phyloP scores from a whole-genome alignment of 2,888 invertebrate genomes.

The Apodemia arnacis region DNA sequence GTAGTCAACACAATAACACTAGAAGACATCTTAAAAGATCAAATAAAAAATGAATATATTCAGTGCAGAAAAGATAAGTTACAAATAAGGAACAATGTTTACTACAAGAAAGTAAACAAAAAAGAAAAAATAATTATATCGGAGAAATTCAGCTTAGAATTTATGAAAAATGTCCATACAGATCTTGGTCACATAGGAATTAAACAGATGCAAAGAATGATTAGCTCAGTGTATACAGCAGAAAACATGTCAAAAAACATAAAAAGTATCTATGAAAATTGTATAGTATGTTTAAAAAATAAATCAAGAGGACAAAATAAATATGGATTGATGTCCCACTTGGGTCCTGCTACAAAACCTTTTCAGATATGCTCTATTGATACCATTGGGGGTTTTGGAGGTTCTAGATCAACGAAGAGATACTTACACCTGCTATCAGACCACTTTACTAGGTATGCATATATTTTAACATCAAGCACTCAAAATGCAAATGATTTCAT shows the following conservation, averaged over 20 bases:
- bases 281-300: slow-evolving; percentile 17
- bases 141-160: slow-evolving; percentile 56
- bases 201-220: slow-evolving; percentile 69
- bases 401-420: slow-evolving; percentile 3
- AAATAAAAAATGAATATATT: slow-evolving; percentile 60
- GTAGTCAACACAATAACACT: slow-evolving; percentile 40
- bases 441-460: slow-evolving; percentile 5
- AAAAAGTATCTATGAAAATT: slow-evolving; percentile 44
- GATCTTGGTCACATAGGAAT: slow-evolving; percentile 64
- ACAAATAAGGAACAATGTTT: slow-evolving; percentile 48
- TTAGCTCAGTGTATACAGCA: slow-evolving; percentile 56
- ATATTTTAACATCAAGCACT: slow-evolving; percentile 3
- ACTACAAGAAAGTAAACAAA: slow-evolving; percentile 63
- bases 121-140: slow-evolving; percentile 64
- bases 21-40: slow-evolving; percentile 52
- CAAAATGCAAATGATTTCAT: slow-evolving; percentile 14
- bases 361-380: slow-evolving; percentile 20
- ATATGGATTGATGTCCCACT: slow-evolving; percentile 21
- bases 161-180: slow-evolving; percentile 60
- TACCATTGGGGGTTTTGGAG: slow-evolving; percentile 15
- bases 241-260: slow-evolving; percentile 66
- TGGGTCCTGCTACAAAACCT: slow-evolving; percentile 19
- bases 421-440: not conserved
- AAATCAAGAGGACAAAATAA: slow-evolving; percentile 10
- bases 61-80: slow-evolving; percentile 52